phyloP scores from a whole-genome alignment of 2,113 vertebrate genomes.

The Chrysochloris asiatica region DNA sequence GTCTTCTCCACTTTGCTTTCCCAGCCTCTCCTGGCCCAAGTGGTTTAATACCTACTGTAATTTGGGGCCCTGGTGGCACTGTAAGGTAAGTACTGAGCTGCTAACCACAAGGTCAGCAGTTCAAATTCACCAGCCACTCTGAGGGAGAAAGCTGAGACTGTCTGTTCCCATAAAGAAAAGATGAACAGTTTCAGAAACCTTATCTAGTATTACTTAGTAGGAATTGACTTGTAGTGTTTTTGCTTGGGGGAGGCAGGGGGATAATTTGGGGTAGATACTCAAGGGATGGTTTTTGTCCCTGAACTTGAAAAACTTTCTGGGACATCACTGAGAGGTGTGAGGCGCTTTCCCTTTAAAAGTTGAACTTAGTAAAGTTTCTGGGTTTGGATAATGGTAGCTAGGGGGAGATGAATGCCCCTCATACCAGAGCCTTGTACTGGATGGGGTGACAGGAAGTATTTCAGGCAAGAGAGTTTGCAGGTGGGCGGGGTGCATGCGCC shows the following conservation, averaged over 20 bases:
- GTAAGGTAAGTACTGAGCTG: too few relatives aligned
- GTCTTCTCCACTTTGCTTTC: not conserved
- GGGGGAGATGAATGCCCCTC: not conserved
- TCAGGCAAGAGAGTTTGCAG: constrained; percentile 51
- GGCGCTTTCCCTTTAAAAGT: constrained; percentile 4
- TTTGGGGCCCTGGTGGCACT: too few relatives aligned
- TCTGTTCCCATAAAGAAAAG: too few relatives aligned
- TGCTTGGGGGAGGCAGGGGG: too few relatives aligned
- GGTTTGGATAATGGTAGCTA: constrained; percentile 45
- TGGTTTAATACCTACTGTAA: too few relatives aligned
- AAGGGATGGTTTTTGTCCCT: not conserved
- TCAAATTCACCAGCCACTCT: too few relatives aligned
- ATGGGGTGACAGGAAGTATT: constrained; percentile 80
- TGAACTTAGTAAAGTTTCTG: constrained; percentile 50
- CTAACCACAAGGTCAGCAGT: too few relatives aligned
- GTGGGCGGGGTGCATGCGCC: constrained; percentile 64
- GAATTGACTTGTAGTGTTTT: too few relatives aligned
- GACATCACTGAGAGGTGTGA: constrained; percentile 19
- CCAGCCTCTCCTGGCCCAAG: not conserved
- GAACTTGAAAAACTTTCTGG: constrained; percentile 5
- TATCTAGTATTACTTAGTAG: too few relatives aligned
- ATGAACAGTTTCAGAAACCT: too few relatives aligned
- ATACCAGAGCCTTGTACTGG: not conserved
- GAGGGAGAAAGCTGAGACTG: too few relatives aligned
- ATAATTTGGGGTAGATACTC: not conserved